phyloP scores from a whole-genome alignment of 2,888 invertebrate genomes.

The Perdita meconis region DNA sequence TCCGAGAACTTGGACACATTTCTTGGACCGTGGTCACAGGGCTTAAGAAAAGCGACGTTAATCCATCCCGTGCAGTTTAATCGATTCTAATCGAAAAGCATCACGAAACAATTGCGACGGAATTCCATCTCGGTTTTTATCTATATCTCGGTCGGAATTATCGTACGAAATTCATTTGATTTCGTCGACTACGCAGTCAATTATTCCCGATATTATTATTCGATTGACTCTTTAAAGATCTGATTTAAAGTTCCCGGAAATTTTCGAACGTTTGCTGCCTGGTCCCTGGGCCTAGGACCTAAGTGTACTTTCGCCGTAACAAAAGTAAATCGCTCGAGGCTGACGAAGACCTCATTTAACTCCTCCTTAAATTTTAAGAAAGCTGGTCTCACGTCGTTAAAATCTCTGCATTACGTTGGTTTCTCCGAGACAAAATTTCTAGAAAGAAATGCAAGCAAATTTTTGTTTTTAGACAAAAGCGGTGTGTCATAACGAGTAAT shows the following conservation, averaged over 20 bases:
- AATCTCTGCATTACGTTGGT: too few relatives aligned
- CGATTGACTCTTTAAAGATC: neutral
- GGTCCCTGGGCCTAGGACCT: too few relatives aligned
- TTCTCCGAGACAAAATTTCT: too few relatives aligned
- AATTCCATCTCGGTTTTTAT: slow-evolving; percentile 9
- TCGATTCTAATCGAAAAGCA: slow-evolving; percentile 31
- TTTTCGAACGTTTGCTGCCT: slow-evolving; percentile 4
- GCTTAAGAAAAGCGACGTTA: neutral
- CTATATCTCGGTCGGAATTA: neutral
- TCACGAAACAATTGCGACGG: slow-evolving; percentile 24
- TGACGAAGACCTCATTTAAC: slow-evolving; percentile 23
- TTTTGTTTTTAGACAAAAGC: too few relatives aligned
- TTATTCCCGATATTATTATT: too few relatives aligned
- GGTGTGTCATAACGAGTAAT: too few relatives aligned
- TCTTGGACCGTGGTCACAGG: neutral
- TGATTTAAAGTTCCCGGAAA: neutral
- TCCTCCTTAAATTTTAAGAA: slow-evolving; percentile 24
- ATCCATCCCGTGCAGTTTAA: slow-evolving; percentile 21
- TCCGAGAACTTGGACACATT: too few relatives aligned
- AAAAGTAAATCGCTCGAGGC: slow-evolving; percentile 23
- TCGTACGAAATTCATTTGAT: neutral
- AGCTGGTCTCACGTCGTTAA: too few relatives aligned
- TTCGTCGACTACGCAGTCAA: neutral
- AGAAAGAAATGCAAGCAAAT: too few relatives aligned
- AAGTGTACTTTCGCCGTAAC: neutral